Evolutionary conservation across 2,888 invertebrate genomes (phyloP), one percentile per base, ranked within the genome.

Genomic region (Drosophila multiciliata): DNA sequence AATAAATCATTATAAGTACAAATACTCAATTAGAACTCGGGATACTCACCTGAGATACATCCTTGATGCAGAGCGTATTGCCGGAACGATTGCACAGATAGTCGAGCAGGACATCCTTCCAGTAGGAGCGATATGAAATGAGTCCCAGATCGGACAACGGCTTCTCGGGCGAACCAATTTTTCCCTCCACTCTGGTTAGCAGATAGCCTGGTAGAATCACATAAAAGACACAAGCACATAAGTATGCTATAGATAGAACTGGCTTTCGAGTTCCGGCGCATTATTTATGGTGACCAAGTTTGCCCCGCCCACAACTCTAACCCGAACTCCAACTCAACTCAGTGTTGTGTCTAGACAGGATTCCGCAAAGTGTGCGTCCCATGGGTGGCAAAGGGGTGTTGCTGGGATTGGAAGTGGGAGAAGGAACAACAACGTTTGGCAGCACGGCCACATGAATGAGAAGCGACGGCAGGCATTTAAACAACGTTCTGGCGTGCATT

Each of bases 141-240:
- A 99, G 95, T 17, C 99, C 99, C 70, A 99, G 95, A 93, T 99
- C 99, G 55, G 99, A 99, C 45, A 99, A 94, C 0, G 99, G 99
- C 86, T 99, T 98, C 93, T 99, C 99, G 1, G 99, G 99, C 1
- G 99, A 99, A n/a, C 99, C 99, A 65, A 99, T 97, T 94, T 99
- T 99, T 74, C 97, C 97, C 94, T 99, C 99, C 49, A 97, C 97
- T 91, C 98, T 95, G 72, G 99, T 99, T 91, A 99, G 94, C 72
- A 99, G 95, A 93, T 99, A 99, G 94, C 99, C 99, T 99, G 94
- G 33, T 79, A 80, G 78, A 73, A 67, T 52, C 32, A 61, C 65
- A 67, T 72, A 66, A 79, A 73, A 77, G 61, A 75, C 52, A 76
- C 57, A 67, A 72, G 77, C 89, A 77, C 66, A 89, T 80, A 84